These are phyloP conservation scores for Drosophila longiperda DNA, from an alignment of 2,888 invertebrate species.

Conservation along the genomic window DNA sequence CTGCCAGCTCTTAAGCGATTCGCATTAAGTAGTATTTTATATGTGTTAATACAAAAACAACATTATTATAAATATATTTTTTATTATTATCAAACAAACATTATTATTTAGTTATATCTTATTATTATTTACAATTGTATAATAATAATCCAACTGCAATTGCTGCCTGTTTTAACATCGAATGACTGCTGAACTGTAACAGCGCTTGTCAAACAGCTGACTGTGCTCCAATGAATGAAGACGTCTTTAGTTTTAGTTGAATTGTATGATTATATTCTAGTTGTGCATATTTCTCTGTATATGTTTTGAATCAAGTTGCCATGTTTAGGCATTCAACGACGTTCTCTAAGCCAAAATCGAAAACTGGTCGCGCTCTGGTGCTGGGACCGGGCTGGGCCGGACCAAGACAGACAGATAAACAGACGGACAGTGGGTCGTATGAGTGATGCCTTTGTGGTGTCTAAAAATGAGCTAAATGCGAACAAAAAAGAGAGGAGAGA, in stretches of 20 bases:
- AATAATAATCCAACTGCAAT: conserved; percentile 10
- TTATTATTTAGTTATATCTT: too few species aligned
- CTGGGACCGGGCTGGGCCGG: conserved; percentile 5
- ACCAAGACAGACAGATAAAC: neutral
- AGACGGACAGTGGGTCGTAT: conserved; percentile 56
- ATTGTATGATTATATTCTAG: conserved; percentile 23
- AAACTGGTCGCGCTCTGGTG: conserved; percentile 28
- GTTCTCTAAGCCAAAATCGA: conserved; percentile 47
- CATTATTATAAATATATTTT: neutral
- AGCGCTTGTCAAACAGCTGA: conserved; percentile 31
- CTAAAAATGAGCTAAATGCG: conserved; percentile 12
- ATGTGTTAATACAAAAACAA: neutral
- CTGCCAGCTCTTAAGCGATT: neutral
- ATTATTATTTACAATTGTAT: neutral
- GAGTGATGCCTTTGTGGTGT: conserved; percentile 64
- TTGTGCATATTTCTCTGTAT: conserved; percentile 38
- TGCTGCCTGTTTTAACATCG: conserved; percentile 16
- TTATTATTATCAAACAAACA: too few species aligned
- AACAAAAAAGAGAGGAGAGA: conserved; percentile 35
- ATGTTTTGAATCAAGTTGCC: conserved; percentile 62
- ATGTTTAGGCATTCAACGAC: conserved; percentile 63
- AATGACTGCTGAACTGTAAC: conserved; percentile 28
- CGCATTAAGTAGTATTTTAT: conserved; percentile 4
- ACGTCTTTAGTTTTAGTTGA: conserved; percentile 12
- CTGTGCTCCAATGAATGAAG: conserved; percentile 25